Evolutionary conservation across 2,797 vertebrate species (phyloP).

Genomic region (Monodelphis domestica): DNA sequence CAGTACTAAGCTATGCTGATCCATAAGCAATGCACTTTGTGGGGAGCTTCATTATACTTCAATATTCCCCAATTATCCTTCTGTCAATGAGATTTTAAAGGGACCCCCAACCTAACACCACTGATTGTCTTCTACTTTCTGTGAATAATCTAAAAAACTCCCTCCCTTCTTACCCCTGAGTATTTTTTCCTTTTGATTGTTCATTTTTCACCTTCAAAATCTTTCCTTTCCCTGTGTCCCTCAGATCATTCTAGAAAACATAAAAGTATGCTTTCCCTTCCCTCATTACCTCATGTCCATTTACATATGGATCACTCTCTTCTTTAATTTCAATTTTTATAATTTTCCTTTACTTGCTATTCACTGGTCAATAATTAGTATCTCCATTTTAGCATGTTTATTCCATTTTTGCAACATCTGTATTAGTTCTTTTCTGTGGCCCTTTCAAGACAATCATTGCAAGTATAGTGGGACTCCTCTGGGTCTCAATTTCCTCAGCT

Average conservation of each 20-base stretch:
- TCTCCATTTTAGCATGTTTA: neutral
- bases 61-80: neutral
- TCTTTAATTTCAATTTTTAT: neutral
- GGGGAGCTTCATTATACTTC: neutral
- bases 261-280: neutral
- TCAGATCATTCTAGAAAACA: neutral
- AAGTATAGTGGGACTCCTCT: neutral
- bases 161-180: neutral
- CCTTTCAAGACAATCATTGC: neutral
- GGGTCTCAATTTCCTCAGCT: neutral
- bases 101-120: too few relatives aligned
- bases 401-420: neutral
- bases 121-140: neutral
- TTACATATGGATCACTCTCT: neutral
- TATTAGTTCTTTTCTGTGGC: neutral
- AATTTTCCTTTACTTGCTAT: neutral
- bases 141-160: neutral
- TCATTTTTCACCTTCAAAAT: neutral
- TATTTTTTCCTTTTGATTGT: neutral
- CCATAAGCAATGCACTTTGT: neutral
- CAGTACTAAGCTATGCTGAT: neutral
- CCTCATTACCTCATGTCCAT: neutral
- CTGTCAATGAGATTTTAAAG: neutral
- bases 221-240: neutral
- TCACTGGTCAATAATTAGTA: neutral